Evolutionary conservation across 2,888 invertebrate species (phyloP).

Genomic region (Elegia similella): DNA sequence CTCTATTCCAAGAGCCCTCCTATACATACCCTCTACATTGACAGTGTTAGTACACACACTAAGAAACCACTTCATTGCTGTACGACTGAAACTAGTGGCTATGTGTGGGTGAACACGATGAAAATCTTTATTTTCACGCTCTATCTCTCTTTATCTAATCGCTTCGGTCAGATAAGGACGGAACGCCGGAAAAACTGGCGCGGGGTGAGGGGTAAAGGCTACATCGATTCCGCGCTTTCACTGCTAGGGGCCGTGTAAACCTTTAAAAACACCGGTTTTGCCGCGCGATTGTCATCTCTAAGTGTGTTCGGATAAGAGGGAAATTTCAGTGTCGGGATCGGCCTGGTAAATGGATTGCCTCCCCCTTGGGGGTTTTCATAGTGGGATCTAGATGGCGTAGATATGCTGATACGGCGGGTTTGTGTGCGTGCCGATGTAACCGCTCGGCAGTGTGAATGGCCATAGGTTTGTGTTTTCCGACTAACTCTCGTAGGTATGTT

Average conservation of each 20-base stretch:
- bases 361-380: conserved; percentile 80
- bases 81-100: conserved; percentile 57
- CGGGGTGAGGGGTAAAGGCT: conserved; percentile 80
- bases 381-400: conserved; percentile 82
- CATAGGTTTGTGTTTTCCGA: conserved; percentile 67
- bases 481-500: conserved; percentile 65
- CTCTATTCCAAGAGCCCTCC: conserved; percentile 65
- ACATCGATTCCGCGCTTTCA: conserved; percentile 82
- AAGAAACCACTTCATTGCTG: conserved; percentile 56
- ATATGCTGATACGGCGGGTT: conserved; percentile 71
- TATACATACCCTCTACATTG: conserved; percentile 52
- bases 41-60: conserved; percentile 57
- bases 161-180: conserved; percentile 79
- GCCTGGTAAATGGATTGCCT: conserved; percentile 79
- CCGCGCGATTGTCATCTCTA: conserved; percentile 78
- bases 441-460: conserved; percentile 41
- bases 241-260: conserved; percentile 82
- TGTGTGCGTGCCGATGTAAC: conserved; percentile 61
- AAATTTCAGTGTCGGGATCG: conserved; percentile 60
- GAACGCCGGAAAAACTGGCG: conserved; percentile 80
- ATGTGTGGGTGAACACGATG: conserved; percentile 81
- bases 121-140: conserved; percentile 83
- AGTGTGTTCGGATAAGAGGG: conserved; percentile 63
- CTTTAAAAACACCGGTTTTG: conserved; percentile 77
- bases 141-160: conserved; percentile 82